Evolutionary conservation across 92 coral and sea anemone species (phyloP).

Genomic region (Palythoa caribaeorum): DNA sequence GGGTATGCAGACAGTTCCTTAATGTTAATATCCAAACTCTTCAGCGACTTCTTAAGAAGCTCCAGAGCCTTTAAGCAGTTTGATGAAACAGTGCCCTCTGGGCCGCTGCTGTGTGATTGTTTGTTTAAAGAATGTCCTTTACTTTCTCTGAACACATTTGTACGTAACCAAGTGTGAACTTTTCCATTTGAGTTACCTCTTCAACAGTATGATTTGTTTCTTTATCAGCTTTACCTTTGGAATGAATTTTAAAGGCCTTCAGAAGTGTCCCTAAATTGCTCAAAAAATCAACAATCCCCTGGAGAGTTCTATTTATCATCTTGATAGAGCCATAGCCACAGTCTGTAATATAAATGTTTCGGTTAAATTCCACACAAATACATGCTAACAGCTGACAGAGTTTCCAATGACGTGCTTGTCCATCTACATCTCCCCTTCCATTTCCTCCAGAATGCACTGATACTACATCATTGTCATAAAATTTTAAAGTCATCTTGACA

Average conservation of each 20-base stretch:
- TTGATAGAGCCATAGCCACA: conserved; percentile 68
- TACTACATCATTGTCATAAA: conserved; percentile 37
- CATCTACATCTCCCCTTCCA: conserved; percentile 62
- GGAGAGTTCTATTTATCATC: conserved; percentile 64
- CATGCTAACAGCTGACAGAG: conserved; percentile 61
- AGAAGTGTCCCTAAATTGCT: conserved; percentile 69
- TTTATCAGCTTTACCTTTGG: conserved; percentile 17
- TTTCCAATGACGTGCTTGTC: conserved; percentile 51
- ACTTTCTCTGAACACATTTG: not conserved
- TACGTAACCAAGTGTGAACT: not conserved
- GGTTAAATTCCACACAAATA: conserved; percentile 58
- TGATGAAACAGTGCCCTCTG: conserved; percentile 3
- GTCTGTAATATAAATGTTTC: conserved; percentile 68
- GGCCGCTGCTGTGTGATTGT: not conserved
- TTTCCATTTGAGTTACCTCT: not conserved
- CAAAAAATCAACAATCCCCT: conserved; percentile 71
- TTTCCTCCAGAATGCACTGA: conserved; percentile 61
- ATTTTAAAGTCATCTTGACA: conserved; percentile 64
- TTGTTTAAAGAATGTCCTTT: no score
- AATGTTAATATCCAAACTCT: conserved; percentile 60
- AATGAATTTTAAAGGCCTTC: conserved; percentile 2
- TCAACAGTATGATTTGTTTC: conserved; percentile 6
- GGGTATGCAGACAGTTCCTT: conserved; percentile 56
- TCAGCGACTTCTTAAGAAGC: conserved; percentile 31
- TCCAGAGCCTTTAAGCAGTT: not conserved